Percentiles rank a stretch among this genome's conserved stretches.
Conservation (phyloP, 1,140 invertebrate species). For the Drosophila lini region DNA sequence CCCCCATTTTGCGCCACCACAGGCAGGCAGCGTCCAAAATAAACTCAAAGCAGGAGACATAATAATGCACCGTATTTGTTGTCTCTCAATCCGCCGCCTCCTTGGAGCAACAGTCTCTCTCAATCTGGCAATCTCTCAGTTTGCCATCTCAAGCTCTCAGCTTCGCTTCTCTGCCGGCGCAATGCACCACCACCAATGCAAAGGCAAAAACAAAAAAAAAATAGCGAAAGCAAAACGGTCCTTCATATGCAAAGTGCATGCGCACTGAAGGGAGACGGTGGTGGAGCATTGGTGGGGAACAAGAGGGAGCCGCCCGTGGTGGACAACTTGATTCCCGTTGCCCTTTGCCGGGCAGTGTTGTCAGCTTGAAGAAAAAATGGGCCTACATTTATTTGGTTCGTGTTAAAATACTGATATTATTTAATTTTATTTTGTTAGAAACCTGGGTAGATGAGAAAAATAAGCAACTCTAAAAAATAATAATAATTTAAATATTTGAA, state of each 20-base stretch:
- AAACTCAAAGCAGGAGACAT: constrained; percentile 73
- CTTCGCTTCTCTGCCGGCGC: constrained; percentile 27
- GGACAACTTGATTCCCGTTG: constrained; percentile 67
- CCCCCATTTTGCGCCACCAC: background rate
- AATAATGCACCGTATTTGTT: constrained; percentile 24
- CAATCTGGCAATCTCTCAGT: constrained; percentile 37
- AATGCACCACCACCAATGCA: constrained; percentile 31
- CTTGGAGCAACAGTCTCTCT: constrained; percentile 67
- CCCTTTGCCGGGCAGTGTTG: constrained; percentile 53
- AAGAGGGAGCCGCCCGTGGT: constrained; percentile 1
- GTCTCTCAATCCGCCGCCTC: constrained; percentile 9
- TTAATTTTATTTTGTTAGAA: background rate
- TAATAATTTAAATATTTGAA: background rate
- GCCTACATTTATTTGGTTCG: background rate
- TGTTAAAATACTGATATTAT: background rate
- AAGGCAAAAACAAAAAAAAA: background rate
- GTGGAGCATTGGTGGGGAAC: constrained; percentile 43
- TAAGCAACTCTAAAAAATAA: too few relatives aligned
- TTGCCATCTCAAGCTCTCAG: constrained; percentile 21
- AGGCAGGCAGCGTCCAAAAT: constrained; percentile 56
- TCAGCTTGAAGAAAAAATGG: background rate
- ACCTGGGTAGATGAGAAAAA: too few relatives aligned
- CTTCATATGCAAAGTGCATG: constrained; percentile 64
- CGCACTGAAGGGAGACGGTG: constrained; percentile 72
- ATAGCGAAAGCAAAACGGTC: constrained; percentile 7